Evolutionary conservation across 1,140 invertebrate species (phyloP), one percentile per base, ranked within the genome.

Genomic region (Halyomorpha halys): DNA sequence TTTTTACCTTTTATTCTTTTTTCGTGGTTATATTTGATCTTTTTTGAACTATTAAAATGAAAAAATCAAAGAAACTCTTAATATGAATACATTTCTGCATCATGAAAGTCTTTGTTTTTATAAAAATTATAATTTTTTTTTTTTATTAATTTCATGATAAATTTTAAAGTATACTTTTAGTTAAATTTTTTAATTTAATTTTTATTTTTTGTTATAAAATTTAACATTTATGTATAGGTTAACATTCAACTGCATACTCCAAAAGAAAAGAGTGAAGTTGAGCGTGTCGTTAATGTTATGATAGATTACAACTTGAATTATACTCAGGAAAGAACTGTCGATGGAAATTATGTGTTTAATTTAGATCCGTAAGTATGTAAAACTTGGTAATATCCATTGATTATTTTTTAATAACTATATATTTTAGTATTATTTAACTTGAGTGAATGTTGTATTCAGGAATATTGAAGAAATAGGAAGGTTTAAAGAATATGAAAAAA

Each of bases 261-360:
- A 49, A 76, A 78, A 68, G 94, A 97, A 75, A 89, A 87, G 68
- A 76, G 79, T 19, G 81, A 85, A 51, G 72, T 97, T 15, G 71
- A 74, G 0, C 76, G 83, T 23, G 81, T 93, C n/a, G 84, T 96
- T 1, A 79, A 84, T 63, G 80, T 89, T 0, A 91, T 97, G 90
- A 82, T 94, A 44, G 86, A 91, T 72, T 91, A 94, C 73, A 93
- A 91, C 66, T 76, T 98, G 60, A 87, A 83, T 21, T 94, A 92
- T 74, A 77, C 83, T 1, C 94, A 97, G 75, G 85, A 90, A 63
- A 84, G 86, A 54, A 80, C 78, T 6, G 68, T 74, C 0, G 90
- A 95, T 68, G 91, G 91, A 54, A 82, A 80, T 47, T 95, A 92
- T 74, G 77, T 79, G 5, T 95, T 88, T 73, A 77, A 83, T 51